Conservation (phyloP, 2,113 vertebrate species). For the Tragelaphus scriptus region DNA sequence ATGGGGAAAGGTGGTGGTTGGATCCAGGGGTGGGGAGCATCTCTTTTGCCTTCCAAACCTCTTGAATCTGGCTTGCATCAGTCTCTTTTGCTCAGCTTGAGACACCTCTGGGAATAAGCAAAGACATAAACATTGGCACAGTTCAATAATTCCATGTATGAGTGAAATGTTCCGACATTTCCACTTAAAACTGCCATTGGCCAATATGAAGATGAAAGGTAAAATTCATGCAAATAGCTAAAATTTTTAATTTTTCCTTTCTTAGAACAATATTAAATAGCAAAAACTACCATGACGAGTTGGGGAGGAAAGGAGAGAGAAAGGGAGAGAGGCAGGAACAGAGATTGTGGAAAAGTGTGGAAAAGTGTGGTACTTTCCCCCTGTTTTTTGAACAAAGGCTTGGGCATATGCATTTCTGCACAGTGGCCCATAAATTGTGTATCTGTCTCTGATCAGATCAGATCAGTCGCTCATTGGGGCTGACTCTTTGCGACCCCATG, state of each 20-base stretch:
- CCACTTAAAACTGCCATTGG: background rate
- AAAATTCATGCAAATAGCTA: background rate
- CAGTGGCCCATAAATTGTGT: background rate
- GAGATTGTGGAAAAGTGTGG: background rate
- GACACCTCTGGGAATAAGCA: too few relatives aligned
- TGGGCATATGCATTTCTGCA: background rate
- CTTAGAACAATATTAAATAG: background rate
- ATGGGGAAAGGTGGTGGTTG: fast-evolving
- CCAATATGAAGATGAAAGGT: background rate
- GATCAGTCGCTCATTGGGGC: too few relatives aligned
- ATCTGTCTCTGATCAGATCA: background rate
- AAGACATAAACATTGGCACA: background rate
- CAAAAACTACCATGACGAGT: background rate
- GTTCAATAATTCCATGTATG: background rate
- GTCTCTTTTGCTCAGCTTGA: background rate
- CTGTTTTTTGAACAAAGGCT: background rate
- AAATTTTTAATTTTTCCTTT: background rate
- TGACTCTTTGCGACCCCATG: too few relatives aligned
- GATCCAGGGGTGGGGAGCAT: too few relatives aligned
- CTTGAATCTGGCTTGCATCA: background rate
- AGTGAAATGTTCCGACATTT: background rate
- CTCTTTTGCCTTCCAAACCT: background rate
- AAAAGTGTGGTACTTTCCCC: background rate
- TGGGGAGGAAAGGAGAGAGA: background rate
- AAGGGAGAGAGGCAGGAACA: too few relatives aligned